Percentiles rank a stretch among this genome's conserved stretches.
Evolutionary conservation across 30 jellyfish, hydroid and myxozoan species (phyloP).

Genomic region (Aurelia aurita complex sp. Pacific): DNA sequence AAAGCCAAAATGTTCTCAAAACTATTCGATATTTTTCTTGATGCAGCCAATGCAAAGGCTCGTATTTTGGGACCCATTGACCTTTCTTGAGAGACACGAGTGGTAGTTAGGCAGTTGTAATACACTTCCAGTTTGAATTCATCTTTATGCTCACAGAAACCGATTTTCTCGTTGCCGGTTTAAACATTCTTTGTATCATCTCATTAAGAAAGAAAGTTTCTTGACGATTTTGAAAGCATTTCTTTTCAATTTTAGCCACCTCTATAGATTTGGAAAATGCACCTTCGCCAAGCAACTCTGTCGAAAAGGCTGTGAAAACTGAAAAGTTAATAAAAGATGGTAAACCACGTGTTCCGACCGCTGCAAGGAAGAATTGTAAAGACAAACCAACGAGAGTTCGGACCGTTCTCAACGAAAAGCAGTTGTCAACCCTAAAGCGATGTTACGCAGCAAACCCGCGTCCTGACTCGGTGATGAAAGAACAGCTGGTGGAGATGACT

Average conservation of each 20-base stretch:
- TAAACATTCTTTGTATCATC: no score
- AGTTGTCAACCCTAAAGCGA: conserved; percentile 68
- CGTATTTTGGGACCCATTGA: no score
- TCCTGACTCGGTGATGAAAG: conserved; percentile 88
- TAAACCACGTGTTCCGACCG: neutral
- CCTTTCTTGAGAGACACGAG: no score
- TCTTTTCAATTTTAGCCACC: neutral
- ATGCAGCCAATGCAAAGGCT: no score
- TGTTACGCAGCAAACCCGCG: conserved; percentile 92
- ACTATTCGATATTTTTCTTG: no score
- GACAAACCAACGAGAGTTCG: conserved; percentile 84
- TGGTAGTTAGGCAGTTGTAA: no score
- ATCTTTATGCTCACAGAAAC: no score
- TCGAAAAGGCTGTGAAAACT: conserved; percentile 1
- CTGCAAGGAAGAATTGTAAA: conserved; percentile 33
- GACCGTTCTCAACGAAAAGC: conserved; percentile 83
- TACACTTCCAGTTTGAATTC: no score
- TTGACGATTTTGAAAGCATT: neutral
- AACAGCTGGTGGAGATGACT: conserved; percentile 80
- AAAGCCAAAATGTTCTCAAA: no score
- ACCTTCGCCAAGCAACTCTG: conserved; percentile 28
- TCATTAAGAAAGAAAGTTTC: no score
- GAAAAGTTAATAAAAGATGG: conserved; percentile 22
- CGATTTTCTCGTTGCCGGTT: no score
- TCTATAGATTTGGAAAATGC: conserved; percentile 34